phyloP scores from a whole-genome alignment of 1,140 invertebrate species.

The Lasioglossum albipes region DNA sequence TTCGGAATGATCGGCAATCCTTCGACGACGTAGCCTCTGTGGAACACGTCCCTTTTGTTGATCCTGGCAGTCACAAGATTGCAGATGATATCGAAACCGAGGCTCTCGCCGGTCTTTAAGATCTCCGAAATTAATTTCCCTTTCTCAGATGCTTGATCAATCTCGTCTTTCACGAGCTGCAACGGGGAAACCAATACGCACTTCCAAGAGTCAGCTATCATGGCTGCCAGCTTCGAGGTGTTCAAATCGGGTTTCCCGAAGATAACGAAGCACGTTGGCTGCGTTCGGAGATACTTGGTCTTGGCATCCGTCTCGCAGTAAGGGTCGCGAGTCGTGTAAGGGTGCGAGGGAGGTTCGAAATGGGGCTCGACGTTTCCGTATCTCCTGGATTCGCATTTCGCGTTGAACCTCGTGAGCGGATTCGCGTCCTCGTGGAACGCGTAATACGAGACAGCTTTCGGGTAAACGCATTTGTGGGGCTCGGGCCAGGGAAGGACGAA shows the following conservation, averaged over 20 bases:
- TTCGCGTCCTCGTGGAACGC: constrained; percentile 73
- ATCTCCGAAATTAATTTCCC: constrained; percentile 81
- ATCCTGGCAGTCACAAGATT: constrained; percentile 79
- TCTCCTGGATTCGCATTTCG: constrained; percentile 6
- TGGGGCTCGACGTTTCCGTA: constrained; percentile 23
- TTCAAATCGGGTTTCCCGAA: constrained; percentile 82
- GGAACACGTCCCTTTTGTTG: constrained; percentile 76
- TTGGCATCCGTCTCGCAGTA: constrained; percentile 77
- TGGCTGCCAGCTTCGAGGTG: constrained; percentile 77
- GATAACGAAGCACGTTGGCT: constrained; percentile 81
- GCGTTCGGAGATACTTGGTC: constrained; percentile 76
- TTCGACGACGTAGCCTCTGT: constrained; percentile 82
- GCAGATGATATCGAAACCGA: constrained; percentile 77
- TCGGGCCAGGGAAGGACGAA: constrained; percentile 11
- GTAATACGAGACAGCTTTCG: constrained; percentile 75
- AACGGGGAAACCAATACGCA: constrained; percentile 82
- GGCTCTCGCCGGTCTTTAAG: constrained; percentile 77
- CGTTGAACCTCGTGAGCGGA: constrained; percentile 57
- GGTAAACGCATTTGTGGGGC: constrained; percentile 58
- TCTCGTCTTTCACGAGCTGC: constrained; percentile 80
- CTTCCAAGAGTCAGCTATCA: constrained; percentile 80
- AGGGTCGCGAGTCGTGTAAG: constrained; percentile 44
- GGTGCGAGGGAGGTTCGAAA: constrained; percentile 32
- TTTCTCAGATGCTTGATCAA: constrained; percentile 75
- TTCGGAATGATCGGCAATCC: constrained; percentile 82